Evolutionary conservation across 64 coral and sea anemone species (phyloP).

Genomic region (Cladopsammia gracilis): DNA sequence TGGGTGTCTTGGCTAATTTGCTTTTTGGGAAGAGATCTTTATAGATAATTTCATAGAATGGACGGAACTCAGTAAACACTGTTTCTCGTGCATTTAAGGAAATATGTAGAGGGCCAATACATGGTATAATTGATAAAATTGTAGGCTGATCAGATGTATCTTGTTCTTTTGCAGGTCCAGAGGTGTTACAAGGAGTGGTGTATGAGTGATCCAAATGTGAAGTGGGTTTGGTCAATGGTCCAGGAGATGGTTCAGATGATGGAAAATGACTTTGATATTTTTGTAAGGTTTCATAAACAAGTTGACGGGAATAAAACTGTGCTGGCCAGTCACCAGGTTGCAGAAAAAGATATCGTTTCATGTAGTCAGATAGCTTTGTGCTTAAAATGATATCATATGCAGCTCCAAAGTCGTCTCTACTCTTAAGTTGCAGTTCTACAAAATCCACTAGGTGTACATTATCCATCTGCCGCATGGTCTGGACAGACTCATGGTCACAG

Average conservation of each 20-base stretch:
- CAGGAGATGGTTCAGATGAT: not conserved
- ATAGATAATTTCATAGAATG: constrained; percentile 3
- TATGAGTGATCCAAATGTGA: not conserved
- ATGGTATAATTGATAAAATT: constrained; percentile 25
- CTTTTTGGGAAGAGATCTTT: not conserved
- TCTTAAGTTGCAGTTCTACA: constrained; percentile 62
- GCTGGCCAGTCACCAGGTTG: constrained; percentile 76
- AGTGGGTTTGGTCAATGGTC: constrained; percentile 1
- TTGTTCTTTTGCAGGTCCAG: not conserved
- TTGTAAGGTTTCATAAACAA: not conserved
- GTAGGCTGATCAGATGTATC: not conserved
- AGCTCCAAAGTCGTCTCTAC: constrained; percentile 63
- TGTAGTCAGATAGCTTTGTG: constrained; percentile 38
- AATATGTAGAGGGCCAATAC: constrained; percentile 37
- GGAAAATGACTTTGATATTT: not conserved
- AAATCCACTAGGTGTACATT: constrained; percentile 64
- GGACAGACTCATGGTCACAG: constrained; percentile 42
- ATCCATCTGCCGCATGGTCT: constrained; percentile 61
- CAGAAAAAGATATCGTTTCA: constrained; percentile 14
- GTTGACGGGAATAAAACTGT: constrained; percentile 37
- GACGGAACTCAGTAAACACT: not conserved
- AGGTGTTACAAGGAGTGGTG: not conserved
- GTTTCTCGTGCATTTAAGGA: constrained; percentile 38
- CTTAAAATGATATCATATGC: constrained; percentile 59
- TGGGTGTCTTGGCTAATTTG: not conserved